Percentiles rank a stretch among this genome's conserved stretches.
These are phyloP conservation scores for Stercorarius parasiticus DNA, from an alignment of 2,113 vertebrate genomes.

Conservation along the genomic window DNA sequence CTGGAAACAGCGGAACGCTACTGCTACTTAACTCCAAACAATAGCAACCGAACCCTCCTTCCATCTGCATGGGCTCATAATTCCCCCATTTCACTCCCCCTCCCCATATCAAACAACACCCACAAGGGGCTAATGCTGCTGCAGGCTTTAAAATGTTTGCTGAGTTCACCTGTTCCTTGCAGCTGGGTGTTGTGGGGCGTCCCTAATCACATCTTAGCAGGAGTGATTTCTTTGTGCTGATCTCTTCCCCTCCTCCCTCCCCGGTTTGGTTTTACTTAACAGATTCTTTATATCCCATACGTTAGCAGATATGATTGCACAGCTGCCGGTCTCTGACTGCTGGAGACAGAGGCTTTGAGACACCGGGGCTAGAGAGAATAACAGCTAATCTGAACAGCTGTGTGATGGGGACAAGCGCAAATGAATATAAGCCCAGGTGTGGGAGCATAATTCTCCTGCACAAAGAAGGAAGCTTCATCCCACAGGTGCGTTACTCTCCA, in stretches of 20 bases:
- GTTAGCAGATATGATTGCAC: conserved; percentile 57
- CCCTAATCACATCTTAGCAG: conserved; percentile 28
- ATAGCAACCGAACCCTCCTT: background rate
- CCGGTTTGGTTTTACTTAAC: conserved; percentile 14
- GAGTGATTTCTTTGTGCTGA: background rate
- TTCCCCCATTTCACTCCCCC: background rate
- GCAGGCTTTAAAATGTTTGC: conserved; percentile 35
- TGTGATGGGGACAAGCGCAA: conserved; percentile 35
- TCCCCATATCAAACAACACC: background rate
- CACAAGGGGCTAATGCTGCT: conserved; percentile 22
- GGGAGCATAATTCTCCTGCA: conserved; percentile 15
- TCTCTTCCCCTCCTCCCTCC: background rate
- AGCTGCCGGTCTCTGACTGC: conserved; percentile 31
- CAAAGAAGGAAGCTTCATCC: background rate
- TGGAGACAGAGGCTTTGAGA: conserved; percentile 44
- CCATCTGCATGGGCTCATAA: background rate
- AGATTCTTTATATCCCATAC: conserved; percentile 34
- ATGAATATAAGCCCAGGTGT: conserved; percentile 42
- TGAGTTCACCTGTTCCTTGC: conserved; percentile 38
- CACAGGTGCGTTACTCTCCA: background rate
- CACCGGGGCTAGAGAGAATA: background rate
- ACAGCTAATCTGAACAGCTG: conserved; percentile 59
- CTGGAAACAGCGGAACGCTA: background rate
- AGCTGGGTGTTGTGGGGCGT: conserved; percentile 12
- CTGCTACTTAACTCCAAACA: background rate